Base-by-base conservation (phyloP, 2,888 invertebrate genomes). In the Asteroscopus sphinx region DNA sequence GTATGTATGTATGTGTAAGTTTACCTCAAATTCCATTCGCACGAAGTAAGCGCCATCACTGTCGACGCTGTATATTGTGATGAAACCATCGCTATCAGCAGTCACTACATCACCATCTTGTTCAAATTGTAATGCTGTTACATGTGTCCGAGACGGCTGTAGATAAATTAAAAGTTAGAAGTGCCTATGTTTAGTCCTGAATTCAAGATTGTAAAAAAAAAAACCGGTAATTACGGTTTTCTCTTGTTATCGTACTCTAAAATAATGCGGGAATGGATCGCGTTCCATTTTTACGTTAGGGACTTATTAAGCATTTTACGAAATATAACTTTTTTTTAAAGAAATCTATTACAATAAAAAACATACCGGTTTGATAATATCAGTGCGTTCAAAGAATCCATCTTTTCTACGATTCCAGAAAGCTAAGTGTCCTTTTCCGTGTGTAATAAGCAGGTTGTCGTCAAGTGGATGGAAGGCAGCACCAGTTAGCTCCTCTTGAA, bases 331-430 rank as follows among this genome's bases (percentile, higher is more conserved):
- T 35, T 9, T 16, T 30, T 47, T 26, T 40, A n/a, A 12, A 21
- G 6, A 21, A 15, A 9, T 12, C 28, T 13, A 36, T 11, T 44
- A n/a, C n/a, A n/a, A 32, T 33, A 1, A 17, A 45, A 21, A 15
- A 59, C 67, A 87, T 91, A 97, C 97, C 54, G 97, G 97, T 91
- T 98, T 98, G 21, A 98, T 97, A 48, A 98, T 97, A 77, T 98
- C 98, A 0, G 98, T 98, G 63, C 98, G 95, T 92, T 97, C 98
- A 82, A 97, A 98, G 92, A 97, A 98, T 35, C 98, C 98, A 84
- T 98, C 98, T 92, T 98, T 98, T 63, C 98, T 95, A 55, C 98
- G 95, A 79, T 98, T 98, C 98, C 98, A 99, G 88, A 98, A 98
- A 0, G 98, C 97, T 66, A 99, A 90, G 85, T 98, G 98, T 0